Conservation (phyloP, 2,797 vertebrate genomes). For the Anisognathus igniventris region DNA sequence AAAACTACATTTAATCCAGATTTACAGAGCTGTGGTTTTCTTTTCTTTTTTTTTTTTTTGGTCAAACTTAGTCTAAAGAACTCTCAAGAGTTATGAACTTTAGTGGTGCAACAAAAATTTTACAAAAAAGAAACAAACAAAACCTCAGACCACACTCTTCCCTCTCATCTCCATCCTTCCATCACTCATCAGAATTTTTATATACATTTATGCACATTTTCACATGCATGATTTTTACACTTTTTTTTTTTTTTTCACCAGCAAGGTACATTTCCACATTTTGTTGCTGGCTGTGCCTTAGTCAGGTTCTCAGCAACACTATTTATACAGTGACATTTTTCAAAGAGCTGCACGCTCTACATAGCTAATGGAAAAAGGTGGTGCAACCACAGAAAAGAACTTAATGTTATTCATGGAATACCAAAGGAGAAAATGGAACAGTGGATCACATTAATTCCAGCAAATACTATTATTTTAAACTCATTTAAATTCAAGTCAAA, state of each 20-base stretch:
- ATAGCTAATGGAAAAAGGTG: slow-evolving; percentile 25
- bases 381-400: not conserved
- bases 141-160: not conserved
- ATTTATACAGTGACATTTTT: slow-evolving; percentile 42
- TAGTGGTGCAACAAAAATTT: not conserved
- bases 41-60: not conserved
- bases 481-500: slow-evolving; percentile 45
- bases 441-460: slow-evolving; percentile 12
- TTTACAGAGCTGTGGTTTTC: not conserved
- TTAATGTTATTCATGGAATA: slow-evolving; percentile 48
- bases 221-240: not conserved
- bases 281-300: not conserved
- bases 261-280: not conserved
- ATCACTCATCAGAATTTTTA: not conserved
- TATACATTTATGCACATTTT: not conserved
- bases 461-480: slow-evolving; percentile 44
- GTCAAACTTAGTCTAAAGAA: not conserved
- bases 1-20: not conserved
- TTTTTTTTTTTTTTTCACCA: not conserved
- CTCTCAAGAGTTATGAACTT: not conserved
- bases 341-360: not conserved
- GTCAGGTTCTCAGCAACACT: not conserved
- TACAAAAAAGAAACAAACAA: not conserved
- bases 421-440: slow-evolving; percentile 12
- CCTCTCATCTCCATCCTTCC: not conserved